These are phyloP conservation scores for Trochalopteron elliotii DNA, from an alignment of 2,113 vertebrate species.

Conservation along the genomic window DNA sequence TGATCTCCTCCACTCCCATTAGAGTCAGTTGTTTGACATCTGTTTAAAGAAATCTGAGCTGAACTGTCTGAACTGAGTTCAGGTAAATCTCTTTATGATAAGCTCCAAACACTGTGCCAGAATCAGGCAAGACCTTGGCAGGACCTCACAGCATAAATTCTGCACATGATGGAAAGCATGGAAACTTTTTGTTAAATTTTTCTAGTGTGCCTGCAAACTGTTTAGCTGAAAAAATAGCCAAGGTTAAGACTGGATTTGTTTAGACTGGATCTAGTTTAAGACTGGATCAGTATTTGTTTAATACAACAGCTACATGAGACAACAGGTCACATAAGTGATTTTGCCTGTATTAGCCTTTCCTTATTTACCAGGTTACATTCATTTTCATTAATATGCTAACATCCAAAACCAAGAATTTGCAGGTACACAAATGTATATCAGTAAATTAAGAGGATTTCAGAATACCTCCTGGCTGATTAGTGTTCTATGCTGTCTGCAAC, in stretches of 20 bases:
- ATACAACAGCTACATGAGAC: neutral
- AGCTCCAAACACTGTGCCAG: neutral
- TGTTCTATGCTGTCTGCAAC: neutral
- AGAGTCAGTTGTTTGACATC: neutral
- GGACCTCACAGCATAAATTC: neutral
- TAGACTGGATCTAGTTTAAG: neutral
- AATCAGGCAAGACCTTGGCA: neutral
- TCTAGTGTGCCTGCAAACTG: neutral
- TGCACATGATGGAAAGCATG: neutral
- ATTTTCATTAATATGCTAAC: neutral
- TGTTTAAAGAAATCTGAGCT: neutral
- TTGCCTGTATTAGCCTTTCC: neutral
- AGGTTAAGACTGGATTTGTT: neutral
- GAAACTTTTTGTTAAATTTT: neutral
- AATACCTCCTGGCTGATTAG: neutral
- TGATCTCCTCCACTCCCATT: neutral
- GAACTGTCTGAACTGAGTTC: neutral
- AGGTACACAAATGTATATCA: neutral
- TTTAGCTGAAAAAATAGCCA: neutral
- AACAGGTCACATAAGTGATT: neutral
- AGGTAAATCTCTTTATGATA: neutral
- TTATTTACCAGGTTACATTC: neutral
- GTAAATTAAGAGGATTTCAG: neutral
- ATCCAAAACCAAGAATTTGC: neutral
- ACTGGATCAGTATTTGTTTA: neutral